These are phyloP conservation scores for Brachyptera risi DNA, from an alignment of 2,888 invertebrate species.

Conservation along the genomic window DNA sequence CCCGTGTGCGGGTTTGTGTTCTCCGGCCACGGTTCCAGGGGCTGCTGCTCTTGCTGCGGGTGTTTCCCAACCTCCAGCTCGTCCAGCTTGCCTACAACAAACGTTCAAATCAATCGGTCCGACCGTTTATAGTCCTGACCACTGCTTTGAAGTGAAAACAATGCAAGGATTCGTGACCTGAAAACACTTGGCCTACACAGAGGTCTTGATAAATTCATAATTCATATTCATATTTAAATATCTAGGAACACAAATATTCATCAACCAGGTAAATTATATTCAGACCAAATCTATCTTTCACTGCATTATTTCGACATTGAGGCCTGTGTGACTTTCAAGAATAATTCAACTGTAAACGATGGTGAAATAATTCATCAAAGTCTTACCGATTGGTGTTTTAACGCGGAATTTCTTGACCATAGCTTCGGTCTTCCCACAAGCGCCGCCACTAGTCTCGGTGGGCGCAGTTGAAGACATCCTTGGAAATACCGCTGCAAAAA, in stretches of 20 bases:
- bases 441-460: conserved; percentile 7
- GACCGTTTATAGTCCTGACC: no score
- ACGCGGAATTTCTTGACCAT: conserved; percentile 63
- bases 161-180: no score
- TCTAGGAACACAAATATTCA: no score
- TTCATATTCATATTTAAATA: neutral
- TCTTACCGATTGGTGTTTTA: conserved; percentile 52
- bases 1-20: conserved; percentile 89
- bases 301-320: no score
- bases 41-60: conserved; percentile 76
- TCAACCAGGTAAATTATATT: no score
- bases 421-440: conserved; percentile 25
- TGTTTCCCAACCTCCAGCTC: conserved; percentile 64
- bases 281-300: no score
- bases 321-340: no score
- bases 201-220: neutral
- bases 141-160: neutral
- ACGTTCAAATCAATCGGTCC: neutral
- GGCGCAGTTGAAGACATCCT: no score
- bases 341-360: neutral
- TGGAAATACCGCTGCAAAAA: no score
- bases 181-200: no score
- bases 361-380: neutral
- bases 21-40: conserved; percentile 79
- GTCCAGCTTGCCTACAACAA: conserved; percentile 65